Conservation (phyloP, 2,888 invertebrate genomes). For the Harpalus rufipes region DNA sequence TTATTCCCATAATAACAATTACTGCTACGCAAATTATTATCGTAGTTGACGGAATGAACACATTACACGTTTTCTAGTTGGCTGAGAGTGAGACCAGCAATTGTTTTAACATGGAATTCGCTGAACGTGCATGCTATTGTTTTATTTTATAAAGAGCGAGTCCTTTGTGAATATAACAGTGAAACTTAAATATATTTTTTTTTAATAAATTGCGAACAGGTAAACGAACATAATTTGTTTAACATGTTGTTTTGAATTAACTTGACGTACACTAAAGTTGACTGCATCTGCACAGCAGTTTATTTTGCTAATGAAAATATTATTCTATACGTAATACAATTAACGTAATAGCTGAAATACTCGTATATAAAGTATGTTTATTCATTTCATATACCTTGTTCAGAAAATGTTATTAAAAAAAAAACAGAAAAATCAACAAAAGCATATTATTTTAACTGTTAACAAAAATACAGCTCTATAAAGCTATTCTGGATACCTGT, state of each 20-base stretch:
- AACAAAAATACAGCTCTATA: no score
- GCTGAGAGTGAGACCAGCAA: background rate
- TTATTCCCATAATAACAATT: conserved; percentile 59
- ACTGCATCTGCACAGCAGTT: background rate
- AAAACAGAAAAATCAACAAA: no score
- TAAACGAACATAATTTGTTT: background rate
- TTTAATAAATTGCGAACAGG: background rate
- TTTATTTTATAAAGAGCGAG: conserved; percentile 20
- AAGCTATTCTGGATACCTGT: no score
- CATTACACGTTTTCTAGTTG: conserved; percentile 15
- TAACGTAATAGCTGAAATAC: conserved; percentile 4
- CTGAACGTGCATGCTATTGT: background rate
- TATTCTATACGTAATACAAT: background rate
- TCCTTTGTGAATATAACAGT: conserved; percentile 26
- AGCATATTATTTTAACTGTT: no score
- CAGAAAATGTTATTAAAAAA: no score
- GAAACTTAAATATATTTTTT: background rate
- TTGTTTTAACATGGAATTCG: background rate
- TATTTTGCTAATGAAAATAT: conserved; percentile 7
- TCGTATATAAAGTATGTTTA: background rate
- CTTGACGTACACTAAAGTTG: conserved; percentile 6
- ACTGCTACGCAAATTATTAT: conserved; percentile 49
- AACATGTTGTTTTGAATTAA: background rate
- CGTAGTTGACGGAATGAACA: conserved; percentile 10
- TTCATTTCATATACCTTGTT: background rate